A percentile compares a stretch with the other conserved stretches of the same genome.
These are phyloP conservation scores for Alces alces DNA, from an alignment of 2,113 vertebrate genomes.

Conservation along the genomic window DNA sequence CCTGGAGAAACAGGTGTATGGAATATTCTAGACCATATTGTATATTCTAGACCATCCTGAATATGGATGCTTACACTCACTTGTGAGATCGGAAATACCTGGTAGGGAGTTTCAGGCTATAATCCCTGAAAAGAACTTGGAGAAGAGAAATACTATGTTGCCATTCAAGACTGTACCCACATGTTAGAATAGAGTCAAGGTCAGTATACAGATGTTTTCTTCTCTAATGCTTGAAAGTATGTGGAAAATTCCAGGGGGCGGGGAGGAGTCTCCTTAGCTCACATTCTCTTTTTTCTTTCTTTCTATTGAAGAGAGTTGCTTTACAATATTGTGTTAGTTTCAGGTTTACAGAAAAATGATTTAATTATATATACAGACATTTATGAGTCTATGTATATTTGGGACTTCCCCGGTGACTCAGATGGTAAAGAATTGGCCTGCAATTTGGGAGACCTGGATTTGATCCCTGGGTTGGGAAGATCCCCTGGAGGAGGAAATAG, in stretches of 20 bases:
- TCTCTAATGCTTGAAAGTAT: neutral
- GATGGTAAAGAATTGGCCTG: neutral
- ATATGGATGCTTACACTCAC: accelerated
- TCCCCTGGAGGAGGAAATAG: neutral
- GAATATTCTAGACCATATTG: neutral
- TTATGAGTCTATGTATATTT: neutral
- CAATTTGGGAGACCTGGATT: neutral
- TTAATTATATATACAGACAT: neutral
- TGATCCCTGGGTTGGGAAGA: neutral
- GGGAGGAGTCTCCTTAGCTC: accelerated
- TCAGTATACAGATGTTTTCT: neutral
- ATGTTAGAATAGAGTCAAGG: neutral
- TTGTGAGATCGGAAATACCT: neutral
- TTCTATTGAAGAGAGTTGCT: neutral
- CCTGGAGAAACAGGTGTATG: neutral
- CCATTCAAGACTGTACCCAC: neutral
- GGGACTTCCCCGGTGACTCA: neutral
- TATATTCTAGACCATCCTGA: neutral
- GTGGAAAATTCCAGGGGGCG: neutral
- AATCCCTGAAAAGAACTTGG: neutral
- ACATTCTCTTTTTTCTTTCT: neutral
- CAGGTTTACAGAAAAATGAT: neutral
- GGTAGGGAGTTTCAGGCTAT: neutral
- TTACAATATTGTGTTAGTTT: neutral
- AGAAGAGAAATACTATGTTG: neutral